A percentile compares a stretch with the other conserved stretches of the same genome.
Evolutionary conservation across 2,888 invertebrate species (phyloP).

Genomic region (Dasypolia templi): DNA sequence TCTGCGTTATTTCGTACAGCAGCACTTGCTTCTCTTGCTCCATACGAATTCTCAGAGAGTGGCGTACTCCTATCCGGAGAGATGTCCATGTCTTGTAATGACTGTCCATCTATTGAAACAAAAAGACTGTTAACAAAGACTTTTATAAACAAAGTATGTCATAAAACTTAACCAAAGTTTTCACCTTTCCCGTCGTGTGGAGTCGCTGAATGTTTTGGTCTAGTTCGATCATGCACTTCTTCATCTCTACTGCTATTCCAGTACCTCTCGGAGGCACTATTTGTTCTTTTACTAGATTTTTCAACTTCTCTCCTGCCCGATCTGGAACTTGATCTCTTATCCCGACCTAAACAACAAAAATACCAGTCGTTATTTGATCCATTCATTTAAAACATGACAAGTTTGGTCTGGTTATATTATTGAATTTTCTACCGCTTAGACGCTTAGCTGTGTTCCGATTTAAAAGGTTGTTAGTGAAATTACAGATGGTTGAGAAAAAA

Average conservation of each 20-base stretch:
- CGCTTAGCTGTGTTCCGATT: background rate
- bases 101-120: constrained; percentile 84
- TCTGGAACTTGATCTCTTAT: constrained; percentile 85
- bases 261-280: constrained; percentile 83
- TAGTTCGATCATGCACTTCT: constrained; percentile 80
- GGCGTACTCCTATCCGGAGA: constrained; percentile 97
- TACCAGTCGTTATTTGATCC: background rate
- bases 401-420: background rate
- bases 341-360: constrained; percentile 77
- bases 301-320: constrained; percentile 84
- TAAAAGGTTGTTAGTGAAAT: background rate
- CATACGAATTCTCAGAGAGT: constrained; percentile 94
- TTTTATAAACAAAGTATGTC: constrained; percentile 15
- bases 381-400: background rate
- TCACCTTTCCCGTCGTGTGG: constrained; percentile 84
- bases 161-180: constrained; percentile 8
- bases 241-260: constrained; percentile 85
- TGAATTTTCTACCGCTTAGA: background rate
- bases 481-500: background rate
- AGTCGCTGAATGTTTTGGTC: constrained; percentile 80
- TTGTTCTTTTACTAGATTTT: constrained; percentile 83
- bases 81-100: constrained; percentile 97
- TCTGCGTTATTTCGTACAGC: constrained; percentile 74
- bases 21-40: constrained; percentile 83
- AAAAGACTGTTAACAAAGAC: constrained; percentile 11